phyloP scores from a whole-genome alignment of 2,113 vertebrate genomes.

The Thryonomys swinderianus region DNA sequence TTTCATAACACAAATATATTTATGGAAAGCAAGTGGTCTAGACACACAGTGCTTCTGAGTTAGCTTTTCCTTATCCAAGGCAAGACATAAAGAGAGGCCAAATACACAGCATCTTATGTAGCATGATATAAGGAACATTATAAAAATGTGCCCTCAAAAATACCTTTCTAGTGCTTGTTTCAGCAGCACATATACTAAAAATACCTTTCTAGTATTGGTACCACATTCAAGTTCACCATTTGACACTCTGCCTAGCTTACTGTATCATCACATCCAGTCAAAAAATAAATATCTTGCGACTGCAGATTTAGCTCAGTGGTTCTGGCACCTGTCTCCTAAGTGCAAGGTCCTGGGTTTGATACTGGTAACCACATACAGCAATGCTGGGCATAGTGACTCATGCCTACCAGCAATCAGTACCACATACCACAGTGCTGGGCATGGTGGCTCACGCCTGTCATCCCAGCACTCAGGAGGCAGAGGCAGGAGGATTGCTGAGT shows the following conservation, averaged over 20 bases:
- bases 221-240: neutral
- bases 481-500: no score
- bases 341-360: no score
- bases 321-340: no score
- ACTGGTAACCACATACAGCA: no score
- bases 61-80: constrained; percentile 29
- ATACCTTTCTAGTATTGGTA: neutral
- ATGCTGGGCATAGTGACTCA: no score
- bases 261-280: neutral
- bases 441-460: no score
- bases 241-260: neutral
- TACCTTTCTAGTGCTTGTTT: neutral
- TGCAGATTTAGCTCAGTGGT: no score
- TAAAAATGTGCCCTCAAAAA: neutral
- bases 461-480: no score
- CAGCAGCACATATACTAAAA: no score
- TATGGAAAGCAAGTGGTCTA: constrained; percentile 24
- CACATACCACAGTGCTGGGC: no score
- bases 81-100: neutral
- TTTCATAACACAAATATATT: constrained; percentile 11
- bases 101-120: neutral
- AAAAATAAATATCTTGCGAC: neutral
- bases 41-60: constrained; percentile 1
- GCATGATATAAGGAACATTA: neutral
- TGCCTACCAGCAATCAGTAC: no score